Base-by-base conservation (phyloP, 2,888 invertebrate species). In the Perithous albicinctus region DNA sequence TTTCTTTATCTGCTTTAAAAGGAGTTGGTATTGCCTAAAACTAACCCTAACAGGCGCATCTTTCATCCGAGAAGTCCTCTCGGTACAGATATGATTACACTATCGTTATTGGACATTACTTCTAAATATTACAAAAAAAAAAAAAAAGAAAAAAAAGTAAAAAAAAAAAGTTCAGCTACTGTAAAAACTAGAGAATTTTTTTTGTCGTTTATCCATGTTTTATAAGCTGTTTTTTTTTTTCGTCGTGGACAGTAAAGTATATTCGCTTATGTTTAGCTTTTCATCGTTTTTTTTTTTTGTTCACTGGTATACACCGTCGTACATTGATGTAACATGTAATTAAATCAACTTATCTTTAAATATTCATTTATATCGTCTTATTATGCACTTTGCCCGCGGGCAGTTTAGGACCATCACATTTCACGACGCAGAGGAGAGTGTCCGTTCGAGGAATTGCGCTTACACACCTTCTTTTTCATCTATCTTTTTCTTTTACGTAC, bases 381-480 rank as follows among this genome's bases (percentile, higher is more conserved):
- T 91, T 90, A 91, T 91, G 91, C 91, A 91, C 91, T 90, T 91
- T 82, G 84, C 90, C 89, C 88, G 83, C 87, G 79, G 87, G 87
- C 89, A 88, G 86, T 82, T 90, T 88, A 90, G 87, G 86, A 90
- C 89, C 91, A 88, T 89, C 90, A 88, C 89, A 88, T 86, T 87
- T 87, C 80, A 84, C 77, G 78, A 87, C 74, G 83, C 70, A 63
- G 81, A 61, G 80, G 74, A 23, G 61, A 54, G 32, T 59, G 59
- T 51, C 64, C 23, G 0, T 18, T 46, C 41, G 48, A 48, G 32
- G 15, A 63, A 74, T 51, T 35, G 15, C 38, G 32, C n/a, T 61
- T 15, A 66, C 46, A 32, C 15, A 59, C 15, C 20, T 59, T 43
- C 10, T 20, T 20, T 15, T 61, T 48, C 20, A 35, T 20, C 3